Evolutionary conservation across 2,888 invertebrate genomes (phyloP).

Genomic region (Leucophenga montana): DNA sequence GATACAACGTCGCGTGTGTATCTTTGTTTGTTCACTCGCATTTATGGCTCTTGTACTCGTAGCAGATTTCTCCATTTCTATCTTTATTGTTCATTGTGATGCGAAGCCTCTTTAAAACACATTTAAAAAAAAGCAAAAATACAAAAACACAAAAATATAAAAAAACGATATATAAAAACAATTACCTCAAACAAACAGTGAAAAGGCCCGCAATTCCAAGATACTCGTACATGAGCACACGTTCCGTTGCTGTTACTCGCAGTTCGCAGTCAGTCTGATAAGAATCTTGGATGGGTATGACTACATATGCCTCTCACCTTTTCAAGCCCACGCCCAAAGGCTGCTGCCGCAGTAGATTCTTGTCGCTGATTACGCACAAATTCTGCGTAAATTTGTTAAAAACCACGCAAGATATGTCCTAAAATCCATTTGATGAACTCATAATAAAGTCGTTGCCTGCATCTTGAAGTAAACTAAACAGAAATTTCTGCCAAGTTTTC

Average conservation of each 20-base stretch:
- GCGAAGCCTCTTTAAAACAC: slow-evolving; percentile 10
- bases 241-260: slow-evolving; percentile 6
- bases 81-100: slow-evolving; percentile 9
- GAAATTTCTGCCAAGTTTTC: neutral
- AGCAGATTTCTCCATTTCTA: neutral
- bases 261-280: neutral
- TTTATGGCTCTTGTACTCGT: slow-evolving; percentile 2
- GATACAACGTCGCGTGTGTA: slow-evolving; percentile 3
- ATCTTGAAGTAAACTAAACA: neutral
- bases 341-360: slow-evolving; percentile 20
- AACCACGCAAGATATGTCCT: slow-evolving; percentile 10
- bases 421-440: slow-evolving; percentile 13
- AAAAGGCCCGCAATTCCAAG: neutral
- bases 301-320: neutral
- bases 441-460: slow-evolving; percentile 13
- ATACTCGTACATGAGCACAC: slow-evolving; percentile 14
- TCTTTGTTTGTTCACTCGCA: slow-evolving; percentile 9
- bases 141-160: neutral
- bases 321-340: slow-evolving; percentile 16
- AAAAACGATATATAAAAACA: slow-evolving; percentile 23
- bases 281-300: slow-evolving; percentile 3
- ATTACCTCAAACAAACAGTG: slow-evolving; percentile 16
- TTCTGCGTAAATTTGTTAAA: slow-evolving; percentile 27
- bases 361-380: slow-evolving; percentile 26
- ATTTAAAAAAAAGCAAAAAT: slow-evolving; percentile 5